Evolutionary conservation across 2,888 invertebrate genomes (phyloP), one percentile per base, ranked within the genome.

Genomic region (Caenorhabditis imperialis): DNA sequence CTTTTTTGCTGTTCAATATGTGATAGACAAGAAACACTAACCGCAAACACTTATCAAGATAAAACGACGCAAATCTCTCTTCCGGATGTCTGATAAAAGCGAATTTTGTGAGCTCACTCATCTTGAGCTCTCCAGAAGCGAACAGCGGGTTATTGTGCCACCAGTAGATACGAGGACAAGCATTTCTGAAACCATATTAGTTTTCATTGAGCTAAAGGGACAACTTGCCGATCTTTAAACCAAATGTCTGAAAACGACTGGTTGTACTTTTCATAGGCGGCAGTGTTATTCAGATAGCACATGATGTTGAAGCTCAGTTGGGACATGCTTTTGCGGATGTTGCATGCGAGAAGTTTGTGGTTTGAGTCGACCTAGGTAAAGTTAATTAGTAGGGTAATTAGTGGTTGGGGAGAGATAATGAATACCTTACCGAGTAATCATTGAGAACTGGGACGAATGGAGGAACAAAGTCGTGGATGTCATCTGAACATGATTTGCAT

Each of bases 1-100:
- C n/a, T n/a, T n/a, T n/a, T n/a, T n/a, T n/a, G n/a, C n/a, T n/a
- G n/a, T n/a, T n/a, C n/a, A n/a, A n/a, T n/a, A n/a, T 18, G 18
- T 20, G n/a, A 16, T 20, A 16, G 22, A 22, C n/a, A 51, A 5
- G 3, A n/a, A 38, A 38, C 7, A 33, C 37, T 22, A 7, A 71
- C 71, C 45, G 42, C 30, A 62, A 3, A 38, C 71, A 71, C 20
- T 71, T 71, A 44, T 71, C 62, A 23, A 71, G n/a, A 38, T 37
- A 71, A 57, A 71, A 62, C 22, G 71, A 71, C 8, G 48, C 54
- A 33, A 71, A 71, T 57, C 71, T 3, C 8, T 62, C 55, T 18
- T 45, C 50, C 37, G 71, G 71, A 45, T 71, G n/a, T 22, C 71
- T 30, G 12, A 71, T 25, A 30, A 71, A 71, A 8, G 70, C 70